Percentiles rank a stretch among this genome's conserved stretches.
Evolutionary conservation across 2,888 invertebrate species (phyloP).

Genomic region (Drosophila conformis): DNA sequence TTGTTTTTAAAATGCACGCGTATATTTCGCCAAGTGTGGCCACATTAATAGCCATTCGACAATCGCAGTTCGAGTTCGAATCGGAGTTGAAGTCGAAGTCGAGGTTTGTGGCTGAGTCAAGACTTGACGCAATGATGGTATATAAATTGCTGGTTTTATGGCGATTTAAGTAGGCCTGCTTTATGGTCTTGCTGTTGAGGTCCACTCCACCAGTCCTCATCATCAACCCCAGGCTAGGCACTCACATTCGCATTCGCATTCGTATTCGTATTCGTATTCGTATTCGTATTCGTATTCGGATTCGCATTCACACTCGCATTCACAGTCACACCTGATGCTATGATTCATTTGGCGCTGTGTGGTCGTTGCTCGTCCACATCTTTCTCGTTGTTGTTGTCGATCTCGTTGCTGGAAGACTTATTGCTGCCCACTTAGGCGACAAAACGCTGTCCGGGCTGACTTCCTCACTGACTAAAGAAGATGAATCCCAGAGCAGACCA

Average conservation of each 20-base stretch:
- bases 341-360: constrained; percentile 72
- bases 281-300: constrained; percentile 1
- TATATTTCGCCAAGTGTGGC: constrained; percentile 3
- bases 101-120: constrained; percentile 5
- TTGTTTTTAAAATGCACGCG: not conserved
- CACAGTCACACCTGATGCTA: constrained; percentile 38
- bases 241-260: constrained; percentile 18
- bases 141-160: constrained; percentile 83
- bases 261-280: constrained; percentile 3
- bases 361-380: constrained; percentile 54
- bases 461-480: constrained; percentile 49
- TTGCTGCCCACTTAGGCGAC: constrained; percentile 76
- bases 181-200: constrained; percentile 61
- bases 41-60: not conserved
- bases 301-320: constrained; percentile 26
- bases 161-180: constrained; percentile 80
- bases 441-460: constrained; percentile 70
- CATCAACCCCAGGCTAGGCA: constrained; percentile 7
- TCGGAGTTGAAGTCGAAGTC: not conserved
- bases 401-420: constrained; percentile 54
- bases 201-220: constrained; percentile 22
- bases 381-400: constrained; percentile 4
- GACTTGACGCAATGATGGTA: constrained; percentile 55
- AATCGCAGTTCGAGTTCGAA: constrained; percentile 6
- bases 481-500: constrained; percentile 16